Percentiles rank a stretch among this genome's conserved stretches.
phyloP scores from a whole-genome alignment of 2,113 vertebrate species.

The Brachyhypopomus occidentalis region DNA sequence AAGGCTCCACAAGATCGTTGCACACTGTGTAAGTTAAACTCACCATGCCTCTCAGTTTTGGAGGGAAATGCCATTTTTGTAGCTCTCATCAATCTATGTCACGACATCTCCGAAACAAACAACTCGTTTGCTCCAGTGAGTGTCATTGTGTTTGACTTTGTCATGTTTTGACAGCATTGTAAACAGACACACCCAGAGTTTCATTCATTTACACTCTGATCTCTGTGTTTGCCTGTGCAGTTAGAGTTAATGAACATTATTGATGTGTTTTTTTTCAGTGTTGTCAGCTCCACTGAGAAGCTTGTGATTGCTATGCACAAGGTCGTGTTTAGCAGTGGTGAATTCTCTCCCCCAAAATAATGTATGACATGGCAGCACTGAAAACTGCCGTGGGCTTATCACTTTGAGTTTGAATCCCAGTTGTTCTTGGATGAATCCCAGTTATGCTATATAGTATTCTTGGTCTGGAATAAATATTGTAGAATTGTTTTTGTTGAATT shows the following conservation, averaged over 20 bases:
- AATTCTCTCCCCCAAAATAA: too few species aligned
- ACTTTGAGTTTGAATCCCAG: too few species aligned
- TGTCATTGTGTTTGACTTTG: not conserved
- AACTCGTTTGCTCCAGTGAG: not conserved
- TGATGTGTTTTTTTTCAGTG: conserved; percentile 31
- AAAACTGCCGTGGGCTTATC: too few species aligned
- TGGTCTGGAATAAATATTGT: too few species aligned
- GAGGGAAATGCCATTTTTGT: not conserved
- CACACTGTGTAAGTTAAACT: not conserved
- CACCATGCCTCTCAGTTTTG: not conserved
- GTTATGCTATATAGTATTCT: too few species aligned
- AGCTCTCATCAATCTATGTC: not conserved
- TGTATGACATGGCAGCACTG: too few species aligned
- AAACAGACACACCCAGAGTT: not conserved
- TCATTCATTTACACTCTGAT: not conserved
- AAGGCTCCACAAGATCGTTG: not conserved
- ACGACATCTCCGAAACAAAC: not conserved
- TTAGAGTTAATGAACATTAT: conserved; percentile 22
- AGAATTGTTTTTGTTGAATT: too few species aligned
- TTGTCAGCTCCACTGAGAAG: not conserved
- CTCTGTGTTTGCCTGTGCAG: conserved; percentile 26
- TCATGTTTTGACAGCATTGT: not conserved
- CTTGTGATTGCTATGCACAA: not conserved
- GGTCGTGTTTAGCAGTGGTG: not conserved
- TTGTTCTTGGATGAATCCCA: too few species aligned